Base-by-base conservation (phyloP, 1,140 invertebrate species). In the Zaprionus taronus region DNA sequence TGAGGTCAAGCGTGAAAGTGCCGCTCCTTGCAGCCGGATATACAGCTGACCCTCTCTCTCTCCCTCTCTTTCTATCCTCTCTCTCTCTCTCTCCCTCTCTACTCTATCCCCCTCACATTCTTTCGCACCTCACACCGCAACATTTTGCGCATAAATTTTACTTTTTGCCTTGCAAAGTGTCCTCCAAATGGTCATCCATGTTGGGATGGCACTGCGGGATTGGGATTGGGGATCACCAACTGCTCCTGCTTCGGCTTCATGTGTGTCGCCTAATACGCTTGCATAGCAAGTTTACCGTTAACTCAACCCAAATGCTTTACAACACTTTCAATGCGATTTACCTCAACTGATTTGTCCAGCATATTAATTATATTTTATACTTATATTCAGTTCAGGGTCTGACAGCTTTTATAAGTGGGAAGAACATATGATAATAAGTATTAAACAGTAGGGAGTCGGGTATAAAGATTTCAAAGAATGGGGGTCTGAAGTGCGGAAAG, bases 1-100 rank as follows among this genome's bases (percentile, higher is more conserved):
- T 81, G 79, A 90, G 85, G 85, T 89, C 85, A 90, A 84, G 81
- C 85, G 73, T 83, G 76, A 90, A 89, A 89, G 84, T 90, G 85
- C 17, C 67, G 81, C 76, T 84, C 34, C 69, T 73, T 69, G 72
- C 67, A 65, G 53, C 53, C 85, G 84, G 84, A 90, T 84, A 69
- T 89, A 57, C 84, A 61, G 70, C 77, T 83, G 77, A 75, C 76
- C 65, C 53, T 47, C 38, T 60, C 61, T 11, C 63, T 17, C 14
- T 14, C 38, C 9, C 38, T 28, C 17, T n/a, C 57, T 4, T 20
- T 31, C 28, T 49, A 20, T n/a, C 26, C 5, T 20, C 44, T 31
- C 44, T 9, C 28, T 9, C 6, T 0, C 2, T 28, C 28, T 31
- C 44, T 20, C 9, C 14, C 22, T 5, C 20, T 49, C 47, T 5